Evolutionary conservation across 1,140 invertebrate genomes (phyloP), one percentile per base, ranked within the genome.

Genomic region (Cyclina sinensis): DNA sequence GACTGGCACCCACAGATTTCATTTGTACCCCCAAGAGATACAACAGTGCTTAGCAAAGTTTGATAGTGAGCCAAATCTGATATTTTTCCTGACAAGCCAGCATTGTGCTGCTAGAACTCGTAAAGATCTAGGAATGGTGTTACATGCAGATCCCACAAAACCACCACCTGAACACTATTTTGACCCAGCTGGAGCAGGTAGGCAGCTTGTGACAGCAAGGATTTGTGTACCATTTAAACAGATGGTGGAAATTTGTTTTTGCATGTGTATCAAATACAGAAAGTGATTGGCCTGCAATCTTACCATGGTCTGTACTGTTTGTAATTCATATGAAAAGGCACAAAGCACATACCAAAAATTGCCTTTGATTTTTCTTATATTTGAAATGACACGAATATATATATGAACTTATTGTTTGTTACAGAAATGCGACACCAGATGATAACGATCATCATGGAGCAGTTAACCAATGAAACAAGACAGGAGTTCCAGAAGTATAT

Each of bases 381-480:
- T n/a, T n/a, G n/a, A n/a, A n/a, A n/a, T n/a, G n/a, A n/a, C n/a
- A n/a, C n/a, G n/a, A n/a, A n/a, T n/a, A n/a, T n/a, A n/a, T n/a
- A n/a, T n/a, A n/a, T n/a, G n/a, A n/a, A n/a, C n/a, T n/a, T n/a
- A n/a, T n/a, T n/a, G n/a, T 43, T 43, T 43, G 43, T 43, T 43
- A 43, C 92, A 97, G 96, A 97, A 91, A 97, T 98, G 90, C 96
- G 96, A 0, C 97, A 97, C 91, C 97, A 97, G 95, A 96, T 97
- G 91, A 97, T 98, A 89, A 98, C 97, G 30, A 94, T 99, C 62
- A 94, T 98, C 76, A 97, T 98, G 14, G 97, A 98, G 87, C 95
- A 94, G 68, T 96, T 98, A 62, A 93, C 95, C 0, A 97, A 97
- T 24, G 97, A 97, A 65, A 96, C 96, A 5, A 97, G 97, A 93